Evolutionary conservation across 2,113 vertebrate genomes (phyloP).

Genomic region (Ardeotis arabs): DNA sequence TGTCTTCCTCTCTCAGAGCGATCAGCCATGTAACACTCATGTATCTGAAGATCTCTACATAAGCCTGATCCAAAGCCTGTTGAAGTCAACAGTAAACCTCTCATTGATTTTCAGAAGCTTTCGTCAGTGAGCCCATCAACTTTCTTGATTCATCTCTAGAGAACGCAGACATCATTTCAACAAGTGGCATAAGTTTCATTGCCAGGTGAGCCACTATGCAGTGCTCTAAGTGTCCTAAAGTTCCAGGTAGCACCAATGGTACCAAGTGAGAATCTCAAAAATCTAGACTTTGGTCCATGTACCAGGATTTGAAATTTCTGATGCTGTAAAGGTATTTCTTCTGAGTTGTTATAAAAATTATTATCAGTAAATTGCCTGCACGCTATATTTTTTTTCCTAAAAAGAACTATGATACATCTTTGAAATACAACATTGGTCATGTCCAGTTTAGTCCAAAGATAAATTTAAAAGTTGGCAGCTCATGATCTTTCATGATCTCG

Average conservation of each 20-base stretch:
- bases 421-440: not conserved
- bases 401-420: slow-evolving; percentile 6
- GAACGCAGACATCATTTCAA: not conserved
- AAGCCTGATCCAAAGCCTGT: not conserved
- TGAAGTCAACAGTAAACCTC: slow-evolving; percentile 18
- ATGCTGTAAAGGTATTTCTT: not conserved
- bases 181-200: not conserved
- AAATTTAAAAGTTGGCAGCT: not conserved
- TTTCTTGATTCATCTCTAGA: not conserved
- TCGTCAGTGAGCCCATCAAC: not conserved
- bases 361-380: slow-evolving; percentile 35
- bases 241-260: not conserved
- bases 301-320: not conserved
- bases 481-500: not conserved
- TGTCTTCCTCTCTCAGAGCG: not conserved
- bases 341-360: slow-evolving; percentile 15
- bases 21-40: not conserved
- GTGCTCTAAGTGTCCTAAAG: not conserved
- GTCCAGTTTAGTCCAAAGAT: not conserved
- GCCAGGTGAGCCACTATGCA: not conserved
- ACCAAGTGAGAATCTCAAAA: not conserved
- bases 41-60: not conserved
- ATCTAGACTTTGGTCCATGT: not conserved
- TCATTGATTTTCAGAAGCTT: slow-evolving; percentile 25
- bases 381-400: not conserved